These are phyloP conservation scores for Sebastes fasciatus DNA, from an alignment of 2,113 vertebrate species.

Conservation along the genomic window DNA sequence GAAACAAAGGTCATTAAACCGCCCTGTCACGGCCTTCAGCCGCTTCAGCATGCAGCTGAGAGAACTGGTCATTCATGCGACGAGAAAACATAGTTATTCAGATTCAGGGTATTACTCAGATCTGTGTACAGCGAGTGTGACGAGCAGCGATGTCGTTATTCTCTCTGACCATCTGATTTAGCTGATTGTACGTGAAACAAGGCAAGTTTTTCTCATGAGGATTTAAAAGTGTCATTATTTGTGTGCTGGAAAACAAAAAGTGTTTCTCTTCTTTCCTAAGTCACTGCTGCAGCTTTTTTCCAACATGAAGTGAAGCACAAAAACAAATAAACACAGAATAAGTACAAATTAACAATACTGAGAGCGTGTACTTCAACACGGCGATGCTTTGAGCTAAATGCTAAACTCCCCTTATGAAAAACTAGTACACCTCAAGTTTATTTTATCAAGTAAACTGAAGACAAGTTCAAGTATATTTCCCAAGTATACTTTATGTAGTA, in stretches of 20 bases:
- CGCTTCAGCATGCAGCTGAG: constrained; percentile 3
- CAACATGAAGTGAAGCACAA: background rate
- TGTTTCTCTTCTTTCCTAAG: background rate
- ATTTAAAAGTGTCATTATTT: too few species aligned
- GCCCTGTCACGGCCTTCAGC: constrained; percentile 24
- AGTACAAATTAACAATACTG: background rate
- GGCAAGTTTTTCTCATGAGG: background rate
- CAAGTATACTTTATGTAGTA: too few species aligned
- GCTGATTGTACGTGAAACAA: background rate
- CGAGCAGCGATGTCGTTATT: background rate
- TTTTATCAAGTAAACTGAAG: too few species aligned
- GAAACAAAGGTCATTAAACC: constrained; percentile 41
- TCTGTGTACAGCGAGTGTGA: background rate
- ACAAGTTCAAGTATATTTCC: too few species aligned
- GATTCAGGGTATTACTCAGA: background rate
- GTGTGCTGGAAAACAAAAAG: too few species aligned
- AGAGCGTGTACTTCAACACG: background rate
- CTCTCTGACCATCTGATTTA: background rate
- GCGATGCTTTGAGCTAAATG: background rate
- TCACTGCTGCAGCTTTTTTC: background rate
- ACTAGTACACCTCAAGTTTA: too few species aligned
- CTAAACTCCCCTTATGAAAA: background rate
- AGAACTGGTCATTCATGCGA: background rate
- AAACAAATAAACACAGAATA: background rate
- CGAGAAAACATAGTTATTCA: background rate